Base-by-base conservation (phyloP, 1,140 invertebrate species). In the Eurosta solidaginis region DNA sequence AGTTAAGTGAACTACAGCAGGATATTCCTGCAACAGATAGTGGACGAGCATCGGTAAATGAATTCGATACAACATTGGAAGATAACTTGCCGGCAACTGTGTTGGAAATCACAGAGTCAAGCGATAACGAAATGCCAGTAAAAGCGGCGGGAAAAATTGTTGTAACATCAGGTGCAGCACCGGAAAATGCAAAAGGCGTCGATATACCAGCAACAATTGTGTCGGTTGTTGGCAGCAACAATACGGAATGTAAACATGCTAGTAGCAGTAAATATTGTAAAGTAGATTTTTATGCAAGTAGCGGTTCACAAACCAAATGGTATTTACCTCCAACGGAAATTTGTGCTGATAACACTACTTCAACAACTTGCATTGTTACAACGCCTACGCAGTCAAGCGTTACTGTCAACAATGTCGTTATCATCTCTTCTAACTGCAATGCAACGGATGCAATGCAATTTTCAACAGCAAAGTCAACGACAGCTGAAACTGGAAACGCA, bases 41-140 rank as follows among this genome's bases (percentile, higher is more conserved):
- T 81, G 82, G 82, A 59, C 82, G 82, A 54, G 83, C 77, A 40
- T 84, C 84, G 79, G 81, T 80, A 59, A 85, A 83, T 76, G 82
- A 85, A 73, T 80, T 85, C 54, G 81, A 82, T 79, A 79, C 77
- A 27, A 79, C 52, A 3, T 20, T 77, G 33, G 78, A 80, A 20
- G 81, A 82, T 42, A 25, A 54, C 12, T 36, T 78, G 14, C 59
- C 59, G n/a, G 36, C 36, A 40, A 68, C 59, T 68, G 33, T 68
- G 12, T 20, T 68, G n/a, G 59, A 40, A 36, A 36, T 68, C 9
- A 22, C 59, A 42, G 33, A 29, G 7, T 9, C 59, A 40, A 40
- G 14, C n/a, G 59, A 40, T 2, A 22, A n/a, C n/a, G n/a, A n/a
- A 52, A 14, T 20, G 20, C 20, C 14, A 20, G 14, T n/a, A n/a